Percentiles rank a stretch among this genome's conserved stretches.
Evolutionary conservation across 2,888 invertebrate genomes (phyloP).

Genomic region (Pseudococcus longispinus): DNA sequence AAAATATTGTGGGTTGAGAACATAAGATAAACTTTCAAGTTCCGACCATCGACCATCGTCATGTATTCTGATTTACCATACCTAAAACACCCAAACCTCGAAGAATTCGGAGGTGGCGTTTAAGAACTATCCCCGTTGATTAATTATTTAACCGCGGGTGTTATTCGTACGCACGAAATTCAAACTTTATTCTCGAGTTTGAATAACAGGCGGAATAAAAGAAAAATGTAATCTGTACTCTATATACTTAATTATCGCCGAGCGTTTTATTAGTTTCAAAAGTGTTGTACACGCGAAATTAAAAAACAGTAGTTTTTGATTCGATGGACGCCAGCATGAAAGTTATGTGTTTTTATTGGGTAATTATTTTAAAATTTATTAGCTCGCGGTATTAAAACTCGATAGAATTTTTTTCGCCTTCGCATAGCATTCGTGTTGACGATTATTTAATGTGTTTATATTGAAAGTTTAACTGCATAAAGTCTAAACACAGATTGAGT

Average conservation of each 20-base stretch:
- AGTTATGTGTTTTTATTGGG: neutral
- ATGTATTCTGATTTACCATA: neutral
- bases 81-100: neutral
- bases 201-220: neutral
- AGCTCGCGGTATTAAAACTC: neutral
- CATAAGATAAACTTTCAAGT: neutral
- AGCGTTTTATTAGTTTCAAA: neutral
- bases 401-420: neutral
- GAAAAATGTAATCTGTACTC: neutral
- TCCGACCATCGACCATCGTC: neutral
- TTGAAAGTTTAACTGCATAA: neutral
- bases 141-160: slow-evolving; percentile 5
- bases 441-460: neutral
- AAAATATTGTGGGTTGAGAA: neutral
- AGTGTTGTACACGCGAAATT: neutral
- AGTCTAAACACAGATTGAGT: neutral
- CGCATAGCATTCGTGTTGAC: neutral
- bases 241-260: neutral
- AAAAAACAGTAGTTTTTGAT: neutral
- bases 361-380: slow-evolving; percentile 20
- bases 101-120: neutral
- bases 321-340: neutral
- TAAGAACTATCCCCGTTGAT: neutral
- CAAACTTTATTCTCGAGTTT: neutral
- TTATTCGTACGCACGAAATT: neutral